phyloP scores from a whole-genome alignment of 53 echinoderm and acorn worm species.

The Antedon mediterranea region DNA sequence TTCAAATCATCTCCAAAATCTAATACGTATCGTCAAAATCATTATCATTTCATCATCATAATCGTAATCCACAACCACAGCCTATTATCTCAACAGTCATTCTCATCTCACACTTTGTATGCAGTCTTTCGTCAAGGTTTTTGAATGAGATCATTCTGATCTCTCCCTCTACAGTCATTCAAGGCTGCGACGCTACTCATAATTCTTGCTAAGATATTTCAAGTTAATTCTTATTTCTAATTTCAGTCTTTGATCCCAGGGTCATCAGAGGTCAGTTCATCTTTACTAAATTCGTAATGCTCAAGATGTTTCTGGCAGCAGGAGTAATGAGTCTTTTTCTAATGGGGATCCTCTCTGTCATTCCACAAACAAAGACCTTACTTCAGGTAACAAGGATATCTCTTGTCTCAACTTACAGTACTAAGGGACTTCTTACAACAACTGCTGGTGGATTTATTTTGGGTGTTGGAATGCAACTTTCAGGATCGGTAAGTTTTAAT shows the following conservation, averaged over 20 bases:
- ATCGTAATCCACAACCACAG: too few relatives aligned
- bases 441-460: conserved; percentile 30
- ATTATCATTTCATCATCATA: too few relatives aligned
- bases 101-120: too few relatives aligned
- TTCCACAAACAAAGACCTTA: conserved; percentile 18
- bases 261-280: conserved; percentile 46
- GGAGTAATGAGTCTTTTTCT: conserved; percentile 25
- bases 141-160: too few relatives aligned
- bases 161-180: not conserved
- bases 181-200: not conserved
- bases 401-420: conserved; percentile 19
- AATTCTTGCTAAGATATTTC: not conserved
- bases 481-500: conserved; percentile 42
- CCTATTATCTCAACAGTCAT: too few relatives aligned
- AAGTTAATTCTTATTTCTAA: not conserved
- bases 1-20: too few relatives aligned
- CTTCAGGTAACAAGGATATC: conserved; percentile 25
- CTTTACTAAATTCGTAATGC: conserved; percentile 38
- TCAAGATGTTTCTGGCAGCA: conserved; percentile 53
- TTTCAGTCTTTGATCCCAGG: conserved; percentile 37
- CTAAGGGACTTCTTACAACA: conserved; percentile 31
- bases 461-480: conserved; percentile 35
- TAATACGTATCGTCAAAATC: too few relatives aligned
- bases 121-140: too few relatives aligned
- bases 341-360: conserved; percentile 23